These are phyloP conservation scores for Equus quagga DNA, from an alignment of 2,113 vertebrate genomes.

Conservation along the genomic window DNA sequence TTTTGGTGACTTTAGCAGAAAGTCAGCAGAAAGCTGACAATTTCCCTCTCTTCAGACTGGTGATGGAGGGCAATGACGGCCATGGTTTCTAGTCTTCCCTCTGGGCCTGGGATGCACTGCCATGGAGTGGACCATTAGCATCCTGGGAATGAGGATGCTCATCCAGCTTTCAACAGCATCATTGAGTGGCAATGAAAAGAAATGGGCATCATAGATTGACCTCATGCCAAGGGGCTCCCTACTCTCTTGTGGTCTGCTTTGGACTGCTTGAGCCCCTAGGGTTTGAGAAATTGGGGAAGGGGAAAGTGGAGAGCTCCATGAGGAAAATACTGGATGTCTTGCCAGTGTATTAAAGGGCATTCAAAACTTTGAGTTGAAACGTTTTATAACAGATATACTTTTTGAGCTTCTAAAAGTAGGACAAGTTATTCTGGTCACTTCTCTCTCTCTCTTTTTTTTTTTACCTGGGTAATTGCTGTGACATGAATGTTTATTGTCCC, in stretches of 20 bases:
- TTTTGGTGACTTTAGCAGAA: slow-evolving; percentile 36
- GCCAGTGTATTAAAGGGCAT: neutral
- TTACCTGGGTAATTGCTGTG: neutral
- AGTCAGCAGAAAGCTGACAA: neutral
- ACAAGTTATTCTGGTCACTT: neutral
- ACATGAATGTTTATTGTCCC: neutral
- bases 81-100: neutral
- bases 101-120: rapidly evolving
- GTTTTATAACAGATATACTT: neutral
- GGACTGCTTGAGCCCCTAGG: neutral
- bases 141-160: neutral
- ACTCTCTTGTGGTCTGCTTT: neutral
- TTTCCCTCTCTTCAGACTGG: neutral
- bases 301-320: neutral
- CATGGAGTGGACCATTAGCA: neutral
- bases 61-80: neutral
- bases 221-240: neutral
- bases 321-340: neutral
- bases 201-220: neutral
- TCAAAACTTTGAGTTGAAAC: slow-evolving; percentile 7
- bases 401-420: slow-evolving; percentile 23
- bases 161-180: neutral
- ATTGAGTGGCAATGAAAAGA: neutral
- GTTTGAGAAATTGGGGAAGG: neutral
- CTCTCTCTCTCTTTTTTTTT: neutral